Percentiles rank a stretch among this genome's conserved stretches.
Conservation (phyloP, 2,797 vertebrate genomes). For the Macroramphosus scolopax region DNA sequence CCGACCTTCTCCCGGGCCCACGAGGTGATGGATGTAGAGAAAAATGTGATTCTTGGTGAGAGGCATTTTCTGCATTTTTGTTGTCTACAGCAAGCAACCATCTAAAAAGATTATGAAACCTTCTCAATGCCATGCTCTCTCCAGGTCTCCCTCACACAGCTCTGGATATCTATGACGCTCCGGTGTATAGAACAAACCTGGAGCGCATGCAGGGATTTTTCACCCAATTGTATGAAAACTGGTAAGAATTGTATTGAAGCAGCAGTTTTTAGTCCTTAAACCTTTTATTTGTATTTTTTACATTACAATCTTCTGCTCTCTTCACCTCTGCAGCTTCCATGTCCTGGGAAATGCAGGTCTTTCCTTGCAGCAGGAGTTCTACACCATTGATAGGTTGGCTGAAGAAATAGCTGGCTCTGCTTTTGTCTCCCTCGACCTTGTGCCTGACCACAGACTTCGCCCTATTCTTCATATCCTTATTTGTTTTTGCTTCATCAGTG, state of each 20-base stretch:
- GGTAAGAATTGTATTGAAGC: slow-evolving; percentile 74
- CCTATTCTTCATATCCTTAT: slow-evolving; percentile 95
- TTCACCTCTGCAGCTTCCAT: slow-evolving; percentile 80
- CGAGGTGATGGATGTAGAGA: slow-evolving; percentile 91
- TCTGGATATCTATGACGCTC: slow-evolving; percentile 85
- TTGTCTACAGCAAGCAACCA: background rate
- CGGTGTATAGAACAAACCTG: slow-evolving; percentile 84
- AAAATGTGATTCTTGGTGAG: slow-evolving; percentile 89
- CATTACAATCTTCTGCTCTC: background rate
- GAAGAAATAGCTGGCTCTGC: slow-evolving; percentile 85
- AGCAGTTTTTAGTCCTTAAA: no score
- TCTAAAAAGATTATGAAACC: slow-evolving; percentile 73
- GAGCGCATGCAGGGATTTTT: slow-evolving; percentile 98
- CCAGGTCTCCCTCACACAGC: slow-evolving; percentile 85
- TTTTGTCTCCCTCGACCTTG: slow-evolving; percentile 86
- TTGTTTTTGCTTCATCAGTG: background rate
- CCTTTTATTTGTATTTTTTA: slow-evolving; percentile 1
- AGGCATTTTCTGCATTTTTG: slow-evolving; percentile 25
- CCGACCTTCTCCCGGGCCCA: slow-evolving; percentile 84
- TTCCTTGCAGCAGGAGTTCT: slow-evolving; percentile 94
- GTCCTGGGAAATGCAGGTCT: slow-evolving; percentile 86
- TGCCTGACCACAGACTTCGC: slow-evolving; percentile 92
- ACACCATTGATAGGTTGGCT: slow-evolving; percentile 84
- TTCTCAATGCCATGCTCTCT: slow-evolving; percentile 2
- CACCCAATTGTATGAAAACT: slow-evolving; percentile 88